Evolutionary conservation across 2,888 invertebrate genomes (phyloP).

Genomic region (Drosophila ustulata): DNA sequence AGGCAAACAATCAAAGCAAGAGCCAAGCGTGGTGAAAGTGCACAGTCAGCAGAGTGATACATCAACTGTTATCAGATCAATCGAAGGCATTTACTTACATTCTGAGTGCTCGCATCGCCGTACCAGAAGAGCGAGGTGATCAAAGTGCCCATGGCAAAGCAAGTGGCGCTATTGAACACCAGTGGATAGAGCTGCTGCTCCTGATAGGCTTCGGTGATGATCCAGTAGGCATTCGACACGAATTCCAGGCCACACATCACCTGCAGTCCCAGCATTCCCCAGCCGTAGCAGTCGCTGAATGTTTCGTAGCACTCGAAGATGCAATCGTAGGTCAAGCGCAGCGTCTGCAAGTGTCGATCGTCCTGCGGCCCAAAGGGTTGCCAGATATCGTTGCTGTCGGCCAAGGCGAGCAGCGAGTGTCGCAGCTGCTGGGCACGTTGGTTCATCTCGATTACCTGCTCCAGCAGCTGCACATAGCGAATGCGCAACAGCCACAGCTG

Average conservation of each 20-base stretch:
- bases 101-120: constrained; percentile 68
- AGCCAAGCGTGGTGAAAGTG: neutral
- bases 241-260: constrained; percentile 81
- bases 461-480: constrained; percentile 74
- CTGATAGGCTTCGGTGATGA: constrained; percentile 54
- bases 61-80: neutral
- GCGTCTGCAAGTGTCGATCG: constrained; percentile 61
- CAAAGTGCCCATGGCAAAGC: constrained; percentile 56
- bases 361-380: constrained; percentile 61
- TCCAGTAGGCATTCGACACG: constrained; percentile 82
- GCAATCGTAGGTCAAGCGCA: constrained; percentile 79
- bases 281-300: constrained; percentile 81
- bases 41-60: neutral
- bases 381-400: constrained; percentile 71
- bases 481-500: constrained; percentile 70
- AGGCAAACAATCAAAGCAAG: neutral
- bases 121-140: constrained; percentile 69
- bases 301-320: constrained; percentile 73
- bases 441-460: constrained; percentile 63
- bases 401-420: constrained; percentile 50
- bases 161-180: constrained; percentile 63
- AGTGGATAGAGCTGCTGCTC: constrained; percentile 28
- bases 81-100: constrained; percentile 69
- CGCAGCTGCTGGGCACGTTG: constrained; percentile 57
- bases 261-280: constrained; percentile 80